Percentiles rank a stretch among this genome's conserved stretches.
Evolutionary conservation across 2,888 invertebrate genomes (phyloP).

Genomic region (Belgica antarctica): DNA sequence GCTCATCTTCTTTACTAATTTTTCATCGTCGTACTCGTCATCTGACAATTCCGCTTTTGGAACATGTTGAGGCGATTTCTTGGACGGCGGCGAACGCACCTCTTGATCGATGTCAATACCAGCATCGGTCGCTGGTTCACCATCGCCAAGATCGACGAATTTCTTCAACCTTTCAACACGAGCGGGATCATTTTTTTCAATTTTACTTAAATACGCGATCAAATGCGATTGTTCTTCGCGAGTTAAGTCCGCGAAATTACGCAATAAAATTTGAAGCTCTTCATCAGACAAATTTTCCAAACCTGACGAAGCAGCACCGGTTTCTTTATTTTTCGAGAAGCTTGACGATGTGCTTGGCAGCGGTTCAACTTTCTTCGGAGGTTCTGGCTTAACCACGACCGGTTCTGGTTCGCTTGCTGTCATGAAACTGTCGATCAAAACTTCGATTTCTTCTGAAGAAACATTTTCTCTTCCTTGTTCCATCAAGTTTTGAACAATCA

Average conservation of each 20-base stretch:
- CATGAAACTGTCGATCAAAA: slow-evolving; percentile 75
- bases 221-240: slow-evolving; percentile 79
- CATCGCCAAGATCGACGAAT: slow-evolving; percentile 65
- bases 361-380: background rate
- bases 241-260: slow-evolving; percentile 77
- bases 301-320: background rate
- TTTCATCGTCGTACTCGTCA: slow-evolving; percentile 28
- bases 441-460: slow-evolving; percentile 73
- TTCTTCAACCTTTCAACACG: slow-evolving; percentile 75
- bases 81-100: slow-evolving; percentile 24
- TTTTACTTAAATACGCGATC: slow-evolving; percentile 75
- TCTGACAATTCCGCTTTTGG: slow-evolving; percentile 14
- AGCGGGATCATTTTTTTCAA: slow-evolving; percentile 72
- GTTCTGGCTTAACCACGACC: background rate
- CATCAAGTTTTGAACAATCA: slow-evolving; percentile 75
- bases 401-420: slow-evolving; percentile 53
- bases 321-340: background rate
- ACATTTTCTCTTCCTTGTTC: slow-evolving; percentile 79
- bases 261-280: slow-evolving; percentile 73
- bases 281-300: slow-evolving; percentile 73
- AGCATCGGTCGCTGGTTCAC: slow-evolving; percentile 8
- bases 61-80: slow-evolving; percentile 15
- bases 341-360: background rate
- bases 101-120: background rate
- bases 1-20: slow-evolving; percentile 48